phyloP scores from a whole-genome alignment of 92 coral and sea anemone genomes.

The Paragorgia papillata region DNA sequence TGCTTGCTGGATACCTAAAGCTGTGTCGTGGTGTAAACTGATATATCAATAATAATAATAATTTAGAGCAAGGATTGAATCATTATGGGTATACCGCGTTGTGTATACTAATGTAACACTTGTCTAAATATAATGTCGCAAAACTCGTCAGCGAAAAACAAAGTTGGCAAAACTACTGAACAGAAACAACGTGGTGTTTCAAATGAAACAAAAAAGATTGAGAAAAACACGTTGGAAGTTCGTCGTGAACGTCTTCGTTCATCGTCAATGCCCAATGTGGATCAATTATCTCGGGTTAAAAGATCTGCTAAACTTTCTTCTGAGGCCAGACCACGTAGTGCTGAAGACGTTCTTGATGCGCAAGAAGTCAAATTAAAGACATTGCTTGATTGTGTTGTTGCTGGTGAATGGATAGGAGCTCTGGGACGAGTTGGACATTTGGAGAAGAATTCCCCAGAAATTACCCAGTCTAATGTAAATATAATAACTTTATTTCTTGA shows the following conservation, averaged over 20 bases:
- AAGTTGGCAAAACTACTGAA: neutral
- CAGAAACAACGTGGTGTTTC: neutral
- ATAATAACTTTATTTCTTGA: neutral
- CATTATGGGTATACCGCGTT: too few species aligned
- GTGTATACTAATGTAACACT: neutral
- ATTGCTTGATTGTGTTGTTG: conserved; percentile 14
- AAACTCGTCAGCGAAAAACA: neutral
- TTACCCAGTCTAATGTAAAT: conserved; percentile 21
- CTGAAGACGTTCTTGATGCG: neutral
- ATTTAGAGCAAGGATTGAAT: neutral
- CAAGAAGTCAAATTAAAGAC: neutral
- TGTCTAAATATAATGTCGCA: conserved; percentile 12
- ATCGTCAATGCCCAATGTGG: conserved; percentile 22
- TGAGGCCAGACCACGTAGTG: conserved; percentile 4
- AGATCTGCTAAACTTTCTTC: neutral
- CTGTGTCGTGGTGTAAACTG: conserved; percentile 1
- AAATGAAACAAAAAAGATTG: neutral
- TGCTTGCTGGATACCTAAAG: conserved; percentile 1
- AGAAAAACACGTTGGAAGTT: neutral
- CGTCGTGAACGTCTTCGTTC: conserved; percentile 22
- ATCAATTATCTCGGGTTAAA: neutral
- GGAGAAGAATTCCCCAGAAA: conserved; percentile 15
- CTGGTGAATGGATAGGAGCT: conserved; percentile 32
- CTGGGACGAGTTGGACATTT: neutral
- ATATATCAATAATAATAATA: too few species aligned